These are phyloP conservation scores for Morone chrysops DNA, from an alignment of 2,113 vertebrate genomes.

Conservation along the genomic window DNA sequence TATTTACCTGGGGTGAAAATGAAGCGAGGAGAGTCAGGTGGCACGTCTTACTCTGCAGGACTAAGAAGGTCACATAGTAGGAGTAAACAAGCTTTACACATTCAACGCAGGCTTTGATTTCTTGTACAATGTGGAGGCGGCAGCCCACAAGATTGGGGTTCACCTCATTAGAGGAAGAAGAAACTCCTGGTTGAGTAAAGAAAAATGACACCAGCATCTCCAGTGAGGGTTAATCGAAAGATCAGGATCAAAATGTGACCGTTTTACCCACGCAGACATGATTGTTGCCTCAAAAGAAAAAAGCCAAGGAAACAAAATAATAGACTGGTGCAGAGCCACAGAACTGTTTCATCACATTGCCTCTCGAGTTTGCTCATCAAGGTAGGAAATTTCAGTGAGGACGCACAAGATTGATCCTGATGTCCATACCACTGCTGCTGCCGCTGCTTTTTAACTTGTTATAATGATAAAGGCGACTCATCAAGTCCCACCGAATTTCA, in stretches of 20 bases:
- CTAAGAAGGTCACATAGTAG: slow-evolving; percentile 44
- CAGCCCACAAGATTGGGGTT: slow-evolving; percentile 56
- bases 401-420: background rate
- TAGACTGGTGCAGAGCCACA: background rate
- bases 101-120: slow-evolving; percentile 46
- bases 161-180: slow-evolving; percentile 59
- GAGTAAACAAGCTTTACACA: slow-evolving; percentile 61
- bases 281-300: slow-evolving; percentile 17
- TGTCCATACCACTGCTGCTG: background rate
- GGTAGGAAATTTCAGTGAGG: slow-evolving; percentile 8
- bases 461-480: slow-evolving; percentile 39
- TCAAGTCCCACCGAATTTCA: slow-evolving; percentile 34
- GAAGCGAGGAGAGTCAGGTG: slow-evolving; percentile 27
- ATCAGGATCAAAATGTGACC: slow-evolving; percentile 43
- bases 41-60: slow-evolving; percentile 34
- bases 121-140: slow-evolving; percentile 23
- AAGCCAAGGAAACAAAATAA: slow-evolving; percentile 1
- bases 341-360: slow-evolving; percentile 5
- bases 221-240: slow-evolving; percentile 24
- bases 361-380: slow-evolving; percentile 30
- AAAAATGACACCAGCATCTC: slow-evolving; percentile 25
- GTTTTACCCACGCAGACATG: background rate
- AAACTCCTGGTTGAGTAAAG: background rate
- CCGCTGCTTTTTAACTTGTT: slow-evolving; percentile 30
- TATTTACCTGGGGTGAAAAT: slow-evolving; percentile 40